Evolutionary conservation across 2,888 invertebrate genomes (phyloP), one percentile per base, ranked within the genome.

Genomic region (Fragum whitleyi): DNA sequence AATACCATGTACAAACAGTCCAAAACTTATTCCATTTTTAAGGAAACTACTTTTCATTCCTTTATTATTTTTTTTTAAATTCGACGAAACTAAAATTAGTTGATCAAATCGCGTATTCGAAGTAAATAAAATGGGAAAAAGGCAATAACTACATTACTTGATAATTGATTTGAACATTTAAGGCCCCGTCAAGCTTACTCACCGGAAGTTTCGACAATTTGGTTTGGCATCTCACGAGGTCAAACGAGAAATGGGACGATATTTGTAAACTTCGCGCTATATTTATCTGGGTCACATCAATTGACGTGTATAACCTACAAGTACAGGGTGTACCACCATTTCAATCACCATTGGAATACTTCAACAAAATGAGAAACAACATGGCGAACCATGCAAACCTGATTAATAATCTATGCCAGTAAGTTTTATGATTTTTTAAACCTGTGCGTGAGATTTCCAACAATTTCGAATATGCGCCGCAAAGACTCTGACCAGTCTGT

Each of bases 321-420:
- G 79, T 90, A 32, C 89, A 91, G 11, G 87, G 85, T 0, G 83
- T 90, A 11, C 91, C 92, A 7, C 91, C 90, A 1, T 85, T 82
- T 9, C 89, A 91, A 42, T 91, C 91, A 0, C 92, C 93, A 0
- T 83, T 91, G 72, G 92, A 93, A 70, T 92, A 92, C 72, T 90
- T 93, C 69, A 79, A 88, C 11, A 91, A 91, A 74, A 93, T 93
- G 26, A 89, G 91, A 53, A 90, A 89, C 71, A 90, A 91, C 77
- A 87, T 88, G 81, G 92, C 91, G 19, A 92, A 92, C 86, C 92
- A 93, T 77, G 92, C 93, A 42, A 92, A 93, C 83, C 87, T 93
- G 14, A 83, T 91, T 51, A 89, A 89, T 21, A 90, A 89, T 51
- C 81, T 92, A 42, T 90, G 90, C 84, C 86, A 88, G 89, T 92